These are phyloP conservation scores for Autographa gamma DNA, from an alignment of 2,888 invertebrate species.

Conservation along the genomic window DNA sequence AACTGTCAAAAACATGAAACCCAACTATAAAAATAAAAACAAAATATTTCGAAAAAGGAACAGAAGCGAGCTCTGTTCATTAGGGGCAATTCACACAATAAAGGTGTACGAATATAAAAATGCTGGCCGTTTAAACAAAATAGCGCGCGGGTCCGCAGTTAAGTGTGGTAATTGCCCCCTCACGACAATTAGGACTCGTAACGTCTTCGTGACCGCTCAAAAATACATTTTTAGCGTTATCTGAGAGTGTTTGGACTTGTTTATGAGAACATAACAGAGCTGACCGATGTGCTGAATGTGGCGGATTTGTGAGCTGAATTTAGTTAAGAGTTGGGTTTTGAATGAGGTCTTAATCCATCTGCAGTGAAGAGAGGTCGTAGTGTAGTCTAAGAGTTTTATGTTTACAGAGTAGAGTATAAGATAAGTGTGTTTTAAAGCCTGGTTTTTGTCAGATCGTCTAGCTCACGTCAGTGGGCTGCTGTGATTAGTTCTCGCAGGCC, in stretches of 20 bases:
- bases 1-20: not conserved
- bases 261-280: slow-evolving; percentile 49
- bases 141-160: slow-evolving; percentile 64
- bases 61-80: slow-evolving; percentile 51
- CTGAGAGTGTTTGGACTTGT: slow-evolving; percentile 56
- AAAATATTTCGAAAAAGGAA: slow-evolving; percentile 38
- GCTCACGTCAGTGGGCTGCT: no score
- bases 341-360: not conserved
- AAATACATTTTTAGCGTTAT: slow-evolving; percentile 70
- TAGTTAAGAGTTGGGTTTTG: slow-evolving; percentile 10
- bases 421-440: no score
- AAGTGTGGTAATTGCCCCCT: slow-evolving; percentile 70
- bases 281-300: slow-evolving; percentile 46
- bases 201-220: slow-evolving; percentile 72
- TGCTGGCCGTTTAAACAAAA: slow-evolving; percentile 53
- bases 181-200: slow-evolving; percentile 75
- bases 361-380: not conserved
- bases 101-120: slow-evolving; percentile 57
- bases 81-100: slow-evolving; percentile 35
- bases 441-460: no score
- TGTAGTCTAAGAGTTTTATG: no score
- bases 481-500: no score
- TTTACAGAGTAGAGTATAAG: no score
- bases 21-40: slow-evolving; percentile 26
- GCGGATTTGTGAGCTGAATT: slow-evolving; percentile 16